A percentile compares a stretch with the other conserved stretches of the same genome.
Evolutionary conservation across 2,888 invertebrate genomes (phyloP).

Genomic region (Cepaea hortensis): DNA sequence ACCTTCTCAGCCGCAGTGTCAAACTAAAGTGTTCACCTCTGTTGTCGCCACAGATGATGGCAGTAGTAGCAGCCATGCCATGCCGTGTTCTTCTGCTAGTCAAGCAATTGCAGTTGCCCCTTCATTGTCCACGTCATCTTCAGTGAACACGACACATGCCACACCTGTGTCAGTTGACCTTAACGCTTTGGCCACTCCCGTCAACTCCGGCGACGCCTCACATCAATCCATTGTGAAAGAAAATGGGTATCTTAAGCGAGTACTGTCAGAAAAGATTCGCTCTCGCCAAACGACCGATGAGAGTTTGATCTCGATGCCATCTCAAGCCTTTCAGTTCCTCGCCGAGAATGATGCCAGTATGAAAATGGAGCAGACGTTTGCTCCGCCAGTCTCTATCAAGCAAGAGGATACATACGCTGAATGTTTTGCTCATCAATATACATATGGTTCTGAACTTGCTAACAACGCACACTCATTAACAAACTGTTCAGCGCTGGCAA

Average conservation of each 20-base stretch:
- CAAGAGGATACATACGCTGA: conserved; percentile 55
- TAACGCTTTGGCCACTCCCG: not conserved
- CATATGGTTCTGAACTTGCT: conserved; percentile 25
- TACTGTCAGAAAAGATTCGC: conserved; percentile 44
- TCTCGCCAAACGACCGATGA: conserved; percentile 35
- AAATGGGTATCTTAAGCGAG: conserved; percentile 33
- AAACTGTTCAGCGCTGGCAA: conserved; percentile 36
- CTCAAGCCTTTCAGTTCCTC: conserved; percentile 21
- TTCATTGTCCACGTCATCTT: not conserved
- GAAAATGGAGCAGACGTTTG: not conserved
- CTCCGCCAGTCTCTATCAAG: conserved; percentile 50
- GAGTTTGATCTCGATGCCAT: conserved; percentile 16
- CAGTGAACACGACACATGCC: not conserved
- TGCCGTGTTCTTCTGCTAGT: not conserved
- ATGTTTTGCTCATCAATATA: conserved; percentile 44
- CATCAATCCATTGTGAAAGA: conserved; percentile 13
- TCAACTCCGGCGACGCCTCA: not conserved
- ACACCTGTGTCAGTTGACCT: no score
- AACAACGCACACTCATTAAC: not conserved
- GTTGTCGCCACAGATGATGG: conserved; percentile 17
- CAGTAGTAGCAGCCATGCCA: conserved; percentile 36
- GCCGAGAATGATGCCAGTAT: conserved; percentile 15
- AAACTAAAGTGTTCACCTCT: not conserved
- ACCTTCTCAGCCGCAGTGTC: not conserved
- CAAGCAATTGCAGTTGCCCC: not conserved